phyloP scores from a whole-genome alignment of 2,888 invertebrate genomes.

The Ophion costatus region DNA sequence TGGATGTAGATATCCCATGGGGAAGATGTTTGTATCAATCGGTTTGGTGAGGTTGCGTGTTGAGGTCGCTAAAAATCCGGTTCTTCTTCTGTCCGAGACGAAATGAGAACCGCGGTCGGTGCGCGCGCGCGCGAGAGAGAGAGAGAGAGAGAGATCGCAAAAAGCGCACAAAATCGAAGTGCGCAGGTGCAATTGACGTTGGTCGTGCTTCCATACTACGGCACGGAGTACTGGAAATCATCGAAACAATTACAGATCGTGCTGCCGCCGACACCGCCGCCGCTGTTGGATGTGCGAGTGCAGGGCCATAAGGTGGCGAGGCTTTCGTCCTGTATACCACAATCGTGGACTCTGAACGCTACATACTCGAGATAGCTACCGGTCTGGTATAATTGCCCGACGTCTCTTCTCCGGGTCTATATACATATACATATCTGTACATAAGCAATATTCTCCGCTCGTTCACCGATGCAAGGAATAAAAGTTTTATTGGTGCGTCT shows the following conservation, averaged over 20 bases:
- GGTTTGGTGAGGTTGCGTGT: constrained; percentile 74
- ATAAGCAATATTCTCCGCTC: neutral
- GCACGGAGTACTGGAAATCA: constrained; percentile 72
- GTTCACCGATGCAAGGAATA: neutral
- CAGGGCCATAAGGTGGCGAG: constrained; percentile 45
- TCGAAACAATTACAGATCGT: constrained; percentile 78
- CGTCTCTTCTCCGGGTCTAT: constrained; percentile 40
- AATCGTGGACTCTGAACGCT: constrained; percentile 52
- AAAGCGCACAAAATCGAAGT: constrained; percentile 78
- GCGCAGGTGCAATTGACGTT: constrained; percentile 78
- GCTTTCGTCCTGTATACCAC: constrained; percentile 46
- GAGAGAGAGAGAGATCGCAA: constrained; percentile 73
- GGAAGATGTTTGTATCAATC: constrained; percentile 61
- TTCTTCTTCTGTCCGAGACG: constrained; percentile 27
- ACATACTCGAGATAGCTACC: constrained; percentile 71
- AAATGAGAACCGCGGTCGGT: constrained; percentile 50
- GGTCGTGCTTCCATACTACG: constrained; percentile 49
- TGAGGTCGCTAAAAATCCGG: constrained; percentile 67
- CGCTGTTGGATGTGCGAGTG: constrained; percentile 45
- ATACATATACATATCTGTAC: neutral
- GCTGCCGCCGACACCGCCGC: constrained; percentile 24
- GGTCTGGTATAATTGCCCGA: constrained; percentile 75
- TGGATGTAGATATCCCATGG: constrained; percentile 61
- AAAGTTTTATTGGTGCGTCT: no score
- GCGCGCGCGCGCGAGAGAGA: no score